phyloP scores from a whole-genome alignment of 2,888 invertebrate genomes.

The Operophtera brumata region DNA sequence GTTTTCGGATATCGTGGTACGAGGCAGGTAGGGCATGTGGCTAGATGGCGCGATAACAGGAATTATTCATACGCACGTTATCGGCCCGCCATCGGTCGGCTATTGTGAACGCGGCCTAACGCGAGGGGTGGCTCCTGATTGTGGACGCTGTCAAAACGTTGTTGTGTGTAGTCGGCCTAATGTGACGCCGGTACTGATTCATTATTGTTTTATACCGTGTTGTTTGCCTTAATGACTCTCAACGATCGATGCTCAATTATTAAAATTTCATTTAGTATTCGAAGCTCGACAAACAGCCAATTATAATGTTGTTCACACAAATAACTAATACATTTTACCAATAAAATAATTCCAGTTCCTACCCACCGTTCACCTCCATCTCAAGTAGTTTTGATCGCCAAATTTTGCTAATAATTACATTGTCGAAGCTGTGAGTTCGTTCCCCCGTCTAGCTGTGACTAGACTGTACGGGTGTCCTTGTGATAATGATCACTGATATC shows the following conservation, averaged over 20 bases:
- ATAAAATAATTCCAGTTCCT: background rate
- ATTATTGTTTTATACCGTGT: slow-evolving; percentile 68
- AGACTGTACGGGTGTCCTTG: slow-evolving; percentile 59
- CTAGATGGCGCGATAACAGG: slow-evolving; percentile 78
- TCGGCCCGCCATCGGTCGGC: slow-evolving; percentile 76
- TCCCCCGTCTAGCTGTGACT: slow-evolving; percentile 45
- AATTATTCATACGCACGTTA: slow-evolving; percentile 80
- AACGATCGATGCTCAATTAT: slow-evolving; percentile 42
- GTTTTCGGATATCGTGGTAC: slow-evolving; percentile 63
- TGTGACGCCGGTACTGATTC: slow-evolving; percentile 64
- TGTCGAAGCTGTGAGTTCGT: slow-evolving; percentile 45
- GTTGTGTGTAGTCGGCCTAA: slow-evolving; percentile 69
- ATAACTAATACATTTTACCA: background rate
- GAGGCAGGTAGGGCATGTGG: slow-evolving; percentile 80
- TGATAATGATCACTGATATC: slow-evolving; percentile 69
- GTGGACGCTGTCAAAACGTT: slow-evolving; percentile 75
- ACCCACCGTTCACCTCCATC: slow-evolving; percentile 1
- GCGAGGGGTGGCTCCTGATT: slow-evolving; percentile 74
- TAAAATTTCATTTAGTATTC: slow-evolving; percentile 32
- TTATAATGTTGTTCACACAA: slow-evolving; percentile 6
- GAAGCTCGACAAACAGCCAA: slow-evolving; percentile 9
- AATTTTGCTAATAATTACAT: slow-evolving; percentile 38
- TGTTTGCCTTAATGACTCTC: slow-evolving; percentile 51
- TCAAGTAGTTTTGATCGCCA: slow-evolving; percentile 11
- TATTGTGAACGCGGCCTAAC: slow-evolving; percentile 73